Conservation (phyloP, 2,888 invertebrate genomes). For the Neria commutata region DNA sequence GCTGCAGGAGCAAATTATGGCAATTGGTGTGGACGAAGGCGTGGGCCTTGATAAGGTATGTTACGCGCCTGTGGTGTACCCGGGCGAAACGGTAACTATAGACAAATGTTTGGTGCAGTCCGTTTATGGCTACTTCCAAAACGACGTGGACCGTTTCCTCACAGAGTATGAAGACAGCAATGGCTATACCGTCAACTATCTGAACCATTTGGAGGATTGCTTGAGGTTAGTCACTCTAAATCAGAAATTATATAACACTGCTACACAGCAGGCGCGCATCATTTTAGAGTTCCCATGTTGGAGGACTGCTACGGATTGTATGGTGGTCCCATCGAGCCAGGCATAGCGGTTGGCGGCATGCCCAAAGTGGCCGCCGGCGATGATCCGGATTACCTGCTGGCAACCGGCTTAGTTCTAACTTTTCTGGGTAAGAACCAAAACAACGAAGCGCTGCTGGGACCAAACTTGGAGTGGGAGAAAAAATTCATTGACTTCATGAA, state of each 20-base stretch:
- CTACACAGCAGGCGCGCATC: neutral
- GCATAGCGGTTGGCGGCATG: conserved; percentile 83
- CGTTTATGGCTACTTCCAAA: conserved; percentile 79
- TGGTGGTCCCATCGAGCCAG: conserved; percentile 88
- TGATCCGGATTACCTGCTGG: conserved; percentile 66
- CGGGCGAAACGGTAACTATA: conserved; percentile 65
- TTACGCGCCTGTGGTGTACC: conserved; percentile 79
- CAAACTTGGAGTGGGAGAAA: conserved; percentile 77
- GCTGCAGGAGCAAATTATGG: conserved; percentile 71
- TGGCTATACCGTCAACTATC: conserved; percentile 62
- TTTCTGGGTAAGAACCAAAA: conserved; percentile 77
- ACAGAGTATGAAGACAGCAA: conserved; percentile 40
- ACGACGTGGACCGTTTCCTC: conserved; percentile 65
- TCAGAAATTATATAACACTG: conserved; percentile 13
- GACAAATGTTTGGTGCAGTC: conserved; percentile 82
- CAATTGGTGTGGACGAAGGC: conserved; percentile 65
- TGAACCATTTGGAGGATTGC: conserved; percentile 56
- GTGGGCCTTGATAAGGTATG: conserved; percentile 75
- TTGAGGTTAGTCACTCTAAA: conserved; percentile 43
- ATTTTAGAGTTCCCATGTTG: conserved; percentile 65
- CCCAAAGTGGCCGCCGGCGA: conserved; percentile 64
- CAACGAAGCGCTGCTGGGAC: conserved; percentile 65
- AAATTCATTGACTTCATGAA: conserved; percentile 73
- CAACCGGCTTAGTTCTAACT: conserved; percentile 76
- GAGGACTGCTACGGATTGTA: conserved; percentile 78